Conservation (phyloP, 2,888 invertebrate genomes). For the Amphipoea oculea region DNA sequence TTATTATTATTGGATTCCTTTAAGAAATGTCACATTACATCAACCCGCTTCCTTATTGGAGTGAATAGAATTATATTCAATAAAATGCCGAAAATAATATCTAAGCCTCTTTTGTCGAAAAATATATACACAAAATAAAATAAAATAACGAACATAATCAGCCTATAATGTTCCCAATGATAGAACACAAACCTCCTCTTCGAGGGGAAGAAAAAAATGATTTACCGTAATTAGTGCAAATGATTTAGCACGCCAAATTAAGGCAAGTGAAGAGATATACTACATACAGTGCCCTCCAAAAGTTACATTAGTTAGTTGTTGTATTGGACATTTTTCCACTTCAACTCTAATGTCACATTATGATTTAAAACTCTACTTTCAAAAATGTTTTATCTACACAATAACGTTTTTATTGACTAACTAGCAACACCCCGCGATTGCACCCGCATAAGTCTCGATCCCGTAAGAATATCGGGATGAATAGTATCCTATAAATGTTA, state of each 20-base stretch:
- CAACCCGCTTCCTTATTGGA: constrained; percentile 4
- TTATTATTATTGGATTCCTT: constrained; percentile 51
- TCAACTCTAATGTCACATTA: neutral
- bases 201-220: no score
- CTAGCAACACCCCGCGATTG: no score
- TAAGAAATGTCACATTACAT: constrained; percentile 24
- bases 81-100: neutral
- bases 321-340: neutral
- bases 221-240: neutral
- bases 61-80: constrained; percentile 17
- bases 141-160: neutral
- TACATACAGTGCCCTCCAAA: neutral
- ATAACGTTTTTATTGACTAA: no score
- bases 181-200: neutral
- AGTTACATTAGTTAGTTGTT: neutral
- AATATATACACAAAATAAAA: neutral
- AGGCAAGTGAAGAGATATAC: neutral
- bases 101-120: neutral
- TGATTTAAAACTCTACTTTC: neutral
- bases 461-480: no score
- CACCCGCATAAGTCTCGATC: no score
- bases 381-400: neutral
- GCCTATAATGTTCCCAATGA: neutral
- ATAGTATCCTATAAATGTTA: no score
- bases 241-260: neutral